Percentiles rank a stretch among this genome's conserved stretches.
These are phyloP conservation scores for Laspeyria flexula DNA, from an alignment of 2,888 invertebrate species.

Conservation along the genomic window DNA sequence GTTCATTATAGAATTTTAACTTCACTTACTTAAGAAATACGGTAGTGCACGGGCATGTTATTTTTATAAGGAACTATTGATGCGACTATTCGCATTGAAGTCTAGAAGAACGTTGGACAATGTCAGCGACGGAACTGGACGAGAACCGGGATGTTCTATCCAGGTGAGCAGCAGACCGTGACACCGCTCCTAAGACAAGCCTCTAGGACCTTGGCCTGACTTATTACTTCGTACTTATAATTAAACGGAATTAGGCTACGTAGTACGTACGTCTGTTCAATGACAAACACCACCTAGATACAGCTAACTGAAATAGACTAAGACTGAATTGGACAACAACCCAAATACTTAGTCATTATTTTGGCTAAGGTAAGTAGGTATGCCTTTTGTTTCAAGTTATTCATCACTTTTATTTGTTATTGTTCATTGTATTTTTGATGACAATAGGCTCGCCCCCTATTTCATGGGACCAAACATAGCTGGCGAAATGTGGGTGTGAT, in stretches of 20 bases:
- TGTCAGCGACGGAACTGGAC: conserved; percentile 68
- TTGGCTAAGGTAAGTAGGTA: too few relatives aligned
- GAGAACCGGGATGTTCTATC: conserved; percentile 59
- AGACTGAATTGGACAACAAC: conserved; percentile 22
- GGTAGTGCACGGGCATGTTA: conserved; percentile 2
- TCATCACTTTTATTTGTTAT: too few relatives aligned
- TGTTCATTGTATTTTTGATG: too few relatives aligned
- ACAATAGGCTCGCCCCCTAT: too few relatives aligned
- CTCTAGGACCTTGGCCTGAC: conserved; percentile 73
- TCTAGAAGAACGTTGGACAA: conserved; percentile 63
- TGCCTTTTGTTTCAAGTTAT: too few relatives aligned
- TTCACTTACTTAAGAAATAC: conserved; percentile 23
- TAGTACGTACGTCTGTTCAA: conserved; percentile 50
- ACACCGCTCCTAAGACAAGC: conserved; percentile 71
- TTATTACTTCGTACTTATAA: conserved; percentile 58
- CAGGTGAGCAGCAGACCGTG: conserved; percentile 62
- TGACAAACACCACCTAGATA: conserved; percentile 40
- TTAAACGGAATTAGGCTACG: conserved; percentile 53
- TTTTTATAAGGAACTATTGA: conserved; percentile 20
- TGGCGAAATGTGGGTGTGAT: too few relatives aligned
- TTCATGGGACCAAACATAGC: too few relatives aligned
- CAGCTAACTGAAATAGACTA: conserved; percentile 36
- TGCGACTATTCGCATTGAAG: conserved; percentile 60
- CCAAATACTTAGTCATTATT: neutral
- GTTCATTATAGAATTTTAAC: conserved; percentile 58